A percentile compares a stretch with the other conserved stretches of the same genome.
phyloP scores from a whole-genome alignment of 2,888 invertebrate genomes.

The Chloromyia formosa region DNA sequence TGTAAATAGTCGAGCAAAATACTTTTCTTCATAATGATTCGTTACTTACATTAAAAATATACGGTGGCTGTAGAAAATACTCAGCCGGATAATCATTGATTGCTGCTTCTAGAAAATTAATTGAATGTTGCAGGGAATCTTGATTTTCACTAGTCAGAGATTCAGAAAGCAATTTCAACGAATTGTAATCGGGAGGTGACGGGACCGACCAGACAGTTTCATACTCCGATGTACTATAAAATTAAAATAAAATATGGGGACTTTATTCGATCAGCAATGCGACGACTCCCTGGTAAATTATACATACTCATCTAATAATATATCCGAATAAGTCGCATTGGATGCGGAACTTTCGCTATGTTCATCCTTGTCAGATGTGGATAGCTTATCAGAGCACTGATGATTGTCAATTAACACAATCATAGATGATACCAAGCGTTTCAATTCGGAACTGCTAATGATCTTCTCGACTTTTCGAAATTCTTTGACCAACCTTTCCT shows the following conservation, averaged over 20 bases:
- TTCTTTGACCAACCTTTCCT: conserved; percentile 55
- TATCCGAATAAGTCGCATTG: conserved; percentile 3
- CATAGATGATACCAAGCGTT: conserved; percentile 53
- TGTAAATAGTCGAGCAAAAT: no score
- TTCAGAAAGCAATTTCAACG: conserved; percentile 56
- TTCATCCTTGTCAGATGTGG: neutral
- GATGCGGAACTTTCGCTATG: neutral
- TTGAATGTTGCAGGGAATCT: conserved; percentile 53
- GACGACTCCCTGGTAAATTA: no score
- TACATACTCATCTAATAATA: conserved; percentile 11
- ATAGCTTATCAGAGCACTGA: conserved; percentile 1
- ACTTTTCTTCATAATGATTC: neutral
- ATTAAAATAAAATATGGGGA: neutral
- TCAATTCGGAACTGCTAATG: conserved; percentile 49
- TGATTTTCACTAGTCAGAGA: conserved; percentile 50
- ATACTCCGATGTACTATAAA: conserved; percentile 51
- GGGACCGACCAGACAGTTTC: conserved; percentile 58
- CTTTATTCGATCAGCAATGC: no score
- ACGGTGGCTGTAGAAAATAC: conserved; percentile 60
- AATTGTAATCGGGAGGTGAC: conserved; percentile 55
- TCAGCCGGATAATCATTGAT: conserved; percentile 61
- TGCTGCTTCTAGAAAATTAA: conserved; percentile 56
- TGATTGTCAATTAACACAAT: conserved; percentile 49
- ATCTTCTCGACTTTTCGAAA: conserved; percentile 57
- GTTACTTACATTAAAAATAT: conserved; percentile 55